These are phyloP conservation scores for Ptychobarbus kaznakovi DNA, from an alignment of 2,797 vertebrate genomes.

Conservation along the genomic window DNA sequence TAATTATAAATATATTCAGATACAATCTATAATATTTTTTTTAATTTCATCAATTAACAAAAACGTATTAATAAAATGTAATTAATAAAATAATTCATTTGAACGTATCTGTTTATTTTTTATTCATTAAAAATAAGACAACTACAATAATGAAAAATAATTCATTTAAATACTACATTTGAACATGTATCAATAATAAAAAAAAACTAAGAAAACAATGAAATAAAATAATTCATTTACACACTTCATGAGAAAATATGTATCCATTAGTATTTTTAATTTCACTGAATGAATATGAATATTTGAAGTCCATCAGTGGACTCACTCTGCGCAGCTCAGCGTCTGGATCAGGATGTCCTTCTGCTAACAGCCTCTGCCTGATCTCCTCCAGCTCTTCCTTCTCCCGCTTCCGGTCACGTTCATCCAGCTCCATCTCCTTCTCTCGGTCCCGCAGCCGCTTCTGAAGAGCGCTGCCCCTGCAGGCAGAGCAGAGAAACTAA, in stretches of 20 bases:
- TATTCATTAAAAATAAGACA: too few species aligned
- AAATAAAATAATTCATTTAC: not conserved
- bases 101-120: not conserved
- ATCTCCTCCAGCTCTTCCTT: slow-evolving; percentile 99
- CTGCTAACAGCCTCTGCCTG: slow-evolving; percentile 94
- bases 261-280: not conserved
- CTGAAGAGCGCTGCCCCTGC: slow-evolving; percentile 97
- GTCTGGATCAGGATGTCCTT: slow-evolving; percentile 98
- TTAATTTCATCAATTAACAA: not conserved
- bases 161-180: too few species aligned
- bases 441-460: slow-evolving; percentile 95
- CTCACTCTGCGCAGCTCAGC: slow-evolving; percentile 96
- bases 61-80: not conserved
- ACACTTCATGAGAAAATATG: not conserved
- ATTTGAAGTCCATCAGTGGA: not conserved
- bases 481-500: slow-evolving; percentile 65
- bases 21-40: too few species aligned
- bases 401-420: slow-evolving; percentile 96
- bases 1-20: too few species aligned
- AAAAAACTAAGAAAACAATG: not conserved
- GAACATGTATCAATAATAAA: too few species aligned
- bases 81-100: not conserved
- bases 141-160: too few species aligned
- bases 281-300: not conserved
- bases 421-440: slow-evolving; percentile 98